Percentiles rank a stretch among this genome's conserved stretches.
These are phyloP conservation scores for Ceriagrion tenellum DNA, from an alignment of 2,888 invertebrate genomes.

Conservation along the genomic window DNA sequence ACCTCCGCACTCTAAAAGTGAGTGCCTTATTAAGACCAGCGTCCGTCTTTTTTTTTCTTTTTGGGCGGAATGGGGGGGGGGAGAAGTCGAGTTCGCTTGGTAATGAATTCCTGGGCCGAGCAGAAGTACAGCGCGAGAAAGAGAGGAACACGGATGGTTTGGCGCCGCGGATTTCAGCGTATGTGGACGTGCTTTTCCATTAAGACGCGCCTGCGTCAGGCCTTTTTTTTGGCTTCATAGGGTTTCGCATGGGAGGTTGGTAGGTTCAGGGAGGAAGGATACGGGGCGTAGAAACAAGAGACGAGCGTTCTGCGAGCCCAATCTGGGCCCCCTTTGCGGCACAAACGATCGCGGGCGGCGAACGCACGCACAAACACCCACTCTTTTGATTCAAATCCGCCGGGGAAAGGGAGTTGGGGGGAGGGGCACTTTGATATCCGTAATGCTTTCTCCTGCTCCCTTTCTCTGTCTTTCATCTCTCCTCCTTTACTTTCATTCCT, in stretches of 20 bases:
- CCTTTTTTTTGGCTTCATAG: neutral
- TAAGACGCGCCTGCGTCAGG: neutral
- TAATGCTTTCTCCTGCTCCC: no score
- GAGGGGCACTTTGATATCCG: neutral
- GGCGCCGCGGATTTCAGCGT: neutral
- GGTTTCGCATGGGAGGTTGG: neutral
- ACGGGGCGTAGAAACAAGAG: neutral
- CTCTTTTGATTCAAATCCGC: neutral
- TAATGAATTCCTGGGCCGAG: neutral
- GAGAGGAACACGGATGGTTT: neutral
- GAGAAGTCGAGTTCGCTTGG: neutral
- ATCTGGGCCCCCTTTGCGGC: neutral
- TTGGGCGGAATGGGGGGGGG: neutral
- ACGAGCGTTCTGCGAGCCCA: no score
- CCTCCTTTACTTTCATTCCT: neutral
- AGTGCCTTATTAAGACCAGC: constrained; percentile 5
- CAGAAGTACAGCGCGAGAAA: neutral
- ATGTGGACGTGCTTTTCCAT: neutral
- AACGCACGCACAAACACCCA: neutral
- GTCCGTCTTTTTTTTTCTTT: neutral
- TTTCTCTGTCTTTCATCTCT: neutral
- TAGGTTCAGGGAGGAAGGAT: neutral
- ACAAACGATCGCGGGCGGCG: neutral
- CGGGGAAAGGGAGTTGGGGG: no score
- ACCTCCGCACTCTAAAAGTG: neutral